phyloP scores from a whole-genome alignment of 1,140 invertebrate species.

The Caenorhabditis tropicalis region DNA sequence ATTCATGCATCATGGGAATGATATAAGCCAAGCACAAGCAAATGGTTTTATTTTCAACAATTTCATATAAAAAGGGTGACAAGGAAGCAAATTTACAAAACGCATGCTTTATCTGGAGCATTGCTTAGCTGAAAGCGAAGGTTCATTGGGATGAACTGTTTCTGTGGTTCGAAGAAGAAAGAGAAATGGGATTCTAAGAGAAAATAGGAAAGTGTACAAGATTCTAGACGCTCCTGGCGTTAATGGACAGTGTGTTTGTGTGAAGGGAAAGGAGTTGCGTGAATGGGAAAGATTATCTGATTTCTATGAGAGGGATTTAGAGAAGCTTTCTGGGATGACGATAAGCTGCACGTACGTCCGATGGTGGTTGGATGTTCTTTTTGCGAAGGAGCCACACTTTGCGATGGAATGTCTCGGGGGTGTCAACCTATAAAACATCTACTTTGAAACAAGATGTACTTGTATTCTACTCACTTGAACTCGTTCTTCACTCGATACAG shows the following conservation, averaged over 20 bases:
- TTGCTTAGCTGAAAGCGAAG: no score
- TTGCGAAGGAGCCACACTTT: background rate
- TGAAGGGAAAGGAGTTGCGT: background rate
- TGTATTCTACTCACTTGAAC: background rate
- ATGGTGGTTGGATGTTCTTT: background rate
- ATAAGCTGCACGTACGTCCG: conserved; percentile 7
- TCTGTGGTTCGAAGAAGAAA: no score
- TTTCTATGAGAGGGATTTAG: background rate
- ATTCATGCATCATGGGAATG: no score
- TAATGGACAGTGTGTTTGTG: no score
- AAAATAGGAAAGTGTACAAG: background rate
- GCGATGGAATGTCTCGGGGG: background rate
- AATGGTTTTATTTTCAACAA: background rate
- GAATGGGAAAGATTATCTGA: background rate
- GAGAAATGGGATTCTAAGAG: background rate
- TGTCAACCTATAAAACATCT: background rate
- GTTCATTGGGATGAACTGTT: no score
- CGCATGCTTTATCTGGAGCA: background rate
- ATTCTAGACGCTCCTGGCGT: conserved; percentile 1
- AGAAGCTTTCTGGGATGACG: background rate
- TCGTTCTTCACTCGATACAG: background rate
- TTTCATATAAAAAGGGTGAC: background rate
- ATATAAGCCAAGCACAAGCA: background rate
- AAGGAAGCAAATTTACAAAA: background rate
- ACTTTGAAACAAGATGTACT: background rate